Evolutionary conservation across 2,888 invertebrate species (phyloP), one percentile per base, ranked within the genome.

Genomic region (Galerucella nymphaeae): DNA sequence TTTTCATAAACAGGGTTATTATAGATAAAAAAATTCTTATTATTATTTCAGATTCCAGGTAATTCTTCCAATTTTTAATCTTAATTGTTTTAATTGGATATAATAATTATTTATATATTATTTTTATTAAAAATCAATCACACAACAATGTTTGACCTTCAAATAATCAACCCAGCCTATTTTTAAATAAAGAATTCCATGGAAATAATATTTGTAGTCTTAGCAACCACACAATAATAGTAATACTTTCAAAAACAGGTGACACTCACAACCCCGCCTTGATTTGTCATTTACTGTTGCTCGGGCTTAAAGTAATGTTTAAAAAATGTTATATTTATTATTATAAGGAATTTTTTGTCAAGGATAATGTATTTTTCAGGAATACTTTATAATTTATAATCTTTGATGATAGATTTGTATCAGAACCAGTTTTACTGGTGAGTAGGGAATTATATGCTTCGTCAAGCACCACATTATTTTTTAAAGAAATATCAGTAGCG

Each of bases 181-280:
- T 45, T 14, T 53, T 55, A 66, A 16, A n/a, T n/a, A 10, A 62
- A 62, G 61, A 62, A 62, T 42, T 18, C 16, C 11, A 62, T 42
- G 2, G 13, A 62, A 9, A 42, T 42, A 16, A 42, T 59, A 55
- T 14, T 14, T 8, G 5, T 58, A 30, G 30, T 30, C 16, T 42
- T 18, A 53, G 16, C 16, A 59, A 66, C 53, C 16, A 66, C 3
- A 58, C n/a, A 9, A 42, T 48, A 20, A 57, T 20, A 48, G 45
- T 59, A 42, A 67, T 67, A 20, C 13, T 59, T 42, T 67, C 48
- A 57, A 59, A 53, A 66, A 59, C 67, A 59, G 45, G 61, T 61
- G 67, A 67, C 42, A 64, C 20, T 50, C 16, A 6, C 23, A 30
- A 62, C 55, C 59, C 30, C 62, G 20, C 69, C 67, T 69, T 69